These are phyloP conservation scores for Cyprinus carpio DNA, from an alignment of 2,113 vertebrate genomes.

Conservation along the genomic window DNA sequence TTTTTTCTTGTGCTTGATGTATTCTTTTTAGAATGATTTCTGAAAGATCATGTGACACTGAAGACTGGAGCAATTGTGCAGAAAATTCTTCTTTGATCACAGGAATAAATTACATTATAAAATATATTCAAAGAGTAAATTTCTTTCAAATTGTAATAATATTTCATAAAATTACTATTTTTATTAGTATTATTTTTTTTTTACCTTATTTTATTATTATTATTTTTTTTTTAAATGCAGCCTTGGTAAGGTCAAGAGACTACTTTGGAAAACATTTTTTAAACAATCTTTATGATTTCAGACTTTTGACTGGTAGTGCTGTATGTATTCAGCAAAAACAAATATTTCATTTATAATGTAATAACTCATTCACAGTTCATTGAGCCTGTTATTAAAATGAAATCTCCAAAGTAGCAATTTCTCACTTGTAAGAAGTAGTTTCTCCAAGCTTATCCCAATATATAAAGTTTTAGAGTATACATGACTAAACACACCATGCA, in stretches of 20 bases:
- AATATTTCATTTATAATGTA: neutral
- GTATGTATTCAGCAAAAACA: neutral
- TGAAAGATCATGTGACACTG: too few relatives aligned
- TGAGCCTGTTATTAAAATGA: neutral
- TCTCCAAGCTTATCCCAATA: neutral
- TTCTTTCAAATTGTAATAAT: neutral
- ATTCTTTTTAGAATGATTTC: too few relatives aligned
- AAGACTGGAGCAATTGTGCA: too few relatives aligned
- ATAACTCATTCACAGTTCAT: neutral
- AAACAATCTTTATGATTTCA: neutral
- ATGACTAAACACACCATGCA: conserved; percentile 26
- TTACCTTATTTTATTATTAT: too few relatives aligned
- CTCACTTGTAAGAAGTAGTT: conserved; percentile 5
- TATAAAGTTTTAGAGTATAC: neutral
- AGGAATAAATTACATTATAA: too few relatives aligned
- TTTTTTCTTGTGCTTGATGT: too few relatives aligned
- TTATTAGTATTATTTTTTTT: too few relatives aligned
- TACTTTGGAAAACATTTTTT: neutral
- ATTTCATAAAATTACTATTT: neutral
- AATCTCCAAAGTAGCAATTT: conserved; percentile 38
- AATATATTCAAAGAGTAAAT: neutral
- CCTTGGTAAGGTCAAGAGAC: neutral
- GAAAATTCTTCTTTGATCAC: too few relatives aligned
- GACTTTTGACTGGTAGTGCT: neutral
- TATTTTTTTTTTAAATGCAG: too few relatives aligned